phyloP scores from a whole-genome alignment of 2,888 invertebrate genomes.

The Panopea generosa region DNA sequence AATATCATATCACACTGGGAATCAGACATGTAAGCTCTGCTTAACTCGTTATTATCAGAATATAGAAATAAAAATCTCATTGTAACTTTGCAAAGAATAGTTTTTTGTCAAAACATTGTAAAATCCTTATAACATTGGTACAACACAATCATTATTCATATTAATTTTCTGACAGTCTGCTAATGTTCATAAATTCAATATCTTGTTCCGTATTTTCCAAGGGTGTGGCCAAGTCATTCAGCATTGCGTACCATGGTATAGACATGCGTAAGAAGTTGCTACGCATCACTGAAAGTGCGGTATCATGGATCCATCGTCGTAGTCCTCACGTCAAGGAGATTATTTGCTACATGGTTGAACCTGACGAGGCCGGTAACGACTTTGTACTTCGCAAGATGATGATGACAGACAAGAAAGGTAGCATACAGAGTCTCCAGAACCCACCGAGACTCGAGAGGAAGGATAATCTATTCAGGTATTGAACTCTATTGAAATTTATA shows the following conservation, averaged over 20 bases:
- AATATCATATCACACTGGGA: no score
- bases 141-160: no score
- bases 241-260: constrained; percentile 84
- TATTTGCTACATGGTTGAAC: constrained; percentile 83
- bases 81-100: no score
- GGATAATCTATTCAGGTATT: constrained; percentile 84
- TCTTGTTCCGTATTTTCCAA: no score
- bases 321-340: constrained; percentile 81
- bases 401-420: constrained; percentile 79
- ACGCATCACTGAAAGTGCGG: constrained; percentile 83
- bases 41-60: no score
- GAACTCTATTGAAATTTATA: no score
- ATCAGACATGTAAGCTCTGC: no score
- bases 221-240: constrained; percentile 84
- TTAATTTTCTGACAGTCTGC: no score
- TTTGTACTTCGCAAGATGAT: constrained; percentile 83
- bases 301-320: constrained; percentile 83
- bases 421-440: constrained; percentile 70
- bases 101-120: no score
- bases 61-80: no score
- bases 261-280: constrained; percentile 82
- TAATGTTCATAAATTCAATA: no score
- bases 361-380: constrained; percentile 75
- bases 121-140: no score
- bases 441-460: constrained; percentile 82